Base-by-base conservation (phyloP, 1,140 invertebrate species). In the Episyrphus balteatus region DNA sequence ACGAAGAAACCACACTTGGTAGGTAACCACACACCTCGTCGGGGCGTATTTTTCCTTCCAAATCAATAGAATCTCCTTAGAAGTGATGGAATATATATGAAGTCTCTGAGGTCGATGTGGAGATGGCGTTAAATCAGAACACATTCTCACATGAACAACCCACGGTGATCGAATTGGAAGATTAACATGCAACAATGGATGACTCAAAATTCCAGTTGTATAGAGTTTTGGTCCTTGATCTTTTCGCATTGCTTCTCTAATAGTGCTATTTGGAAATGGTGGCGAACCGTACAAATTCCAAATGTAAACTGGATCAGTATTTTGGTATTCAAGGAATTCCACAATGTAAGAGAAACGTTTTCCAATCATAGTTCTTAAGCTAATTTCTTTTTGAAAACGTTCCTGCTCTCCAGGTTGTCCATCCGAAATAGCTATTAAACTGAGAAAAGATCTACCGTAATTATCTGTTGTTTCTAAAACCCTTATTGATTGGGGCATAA, bases 311-410 rank as follows among this genome's bases (percentile, higher is more conserved):
- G 66, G 66, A 57, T 68, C 61, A 5, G 65, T 65, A 13, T 36
- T 37, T 5, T 56, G 43, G 32, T 68, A 64, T 51, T 71, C 62
- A 46, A 73, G 46, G 17, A 57, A 44, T 55, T 73, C 71, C 5
- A 69, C 59, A 1, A 68, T 53, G 30, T 57, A 70, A 9, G 58
- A 62, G 26, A 63, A 31, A 21, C 48, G 32, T 42, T 37, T 12
- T 38, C 18, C 19, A 13, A 5, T 37, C 48, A 45, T 7, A 42
- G 14, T 19, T 44, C 11, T 11, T 41, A 45, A n/a, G 18, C 13
- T 34, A 45, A 34, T 14, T 13, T 17, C 11, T 9, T 30, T 33
- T 44, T 32, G 13, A 8, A 30, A n/a, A 13, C 19, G 26, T 18
- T 15, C 9, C 5, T 49, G 42, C 21, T 15, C 17, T 36, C 34